These are phyloP conservation scores for Chaenogobius annularis DNA, from an alignment of 2,113 vertebrate genomes.

Conservation along the genomic window DNA sequence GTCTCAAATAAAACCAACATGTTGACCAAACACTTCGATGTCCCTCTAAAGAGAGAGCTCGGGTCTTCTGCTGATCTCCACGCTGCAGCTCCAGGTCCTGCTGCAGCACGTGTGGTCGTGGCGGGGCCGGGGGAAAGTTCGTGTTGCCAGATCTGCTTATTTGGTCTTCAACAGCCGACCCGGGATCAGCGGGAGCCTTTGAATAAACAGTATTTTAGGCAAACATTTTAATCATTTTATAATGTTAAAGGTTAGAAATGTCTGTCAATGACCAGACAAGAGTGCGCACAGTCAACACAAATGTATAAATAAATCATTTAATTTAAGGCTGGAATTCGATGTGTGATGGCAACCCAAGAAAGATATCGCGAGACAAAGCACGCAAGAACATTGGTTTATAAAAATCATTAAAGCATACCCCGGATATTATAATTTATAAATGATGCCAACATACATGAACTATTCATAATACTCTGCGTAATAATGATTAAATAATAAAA, in stretches of 20 bases:
- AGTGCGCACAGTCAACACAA: neutral
- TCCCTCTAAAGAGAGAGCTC: neutral
- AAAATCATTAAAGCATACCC: neutral
- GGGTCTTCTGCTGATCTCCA: neutral
- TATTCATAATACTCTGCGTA: neutral
- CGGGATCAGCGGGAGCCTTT: neutral
- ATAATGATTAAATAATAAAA: neutral
- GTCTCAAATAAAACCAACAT: constrained; percentile 81
- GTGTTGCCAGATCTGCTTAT: constrained; percentile 45
- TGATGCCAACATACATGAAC: neutral
- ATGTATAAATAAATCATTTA: neutral
- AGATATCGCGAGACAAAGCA: constrained; percentile 27
- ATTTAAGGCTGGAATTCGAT: neutral
- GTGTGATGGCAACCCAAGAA: constrained; percentile 41
- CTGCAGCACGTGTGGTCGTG: constrained; percentile 14
- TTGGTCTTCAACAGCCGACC: neutral
- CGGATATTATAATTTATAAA: neutral
- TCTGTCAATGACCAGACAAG: too few relatives aligned
- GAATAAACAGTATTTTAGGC: neutral
- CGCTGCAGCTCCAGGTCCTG: constrained; percentile 3
- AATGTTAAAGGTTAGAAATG: neutral
- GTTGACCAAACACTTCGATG: neutral
- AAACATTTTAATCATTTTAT: neutral
- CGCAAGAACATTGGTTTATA: neutral
- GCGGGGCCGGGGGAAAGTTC: neutral